Evolutionary conservation across 2,113 vertebrate genomes (phyloP), one percentile per base, ranked within the genome.

Genomic region (Mesocricetus auratus): DNA sequence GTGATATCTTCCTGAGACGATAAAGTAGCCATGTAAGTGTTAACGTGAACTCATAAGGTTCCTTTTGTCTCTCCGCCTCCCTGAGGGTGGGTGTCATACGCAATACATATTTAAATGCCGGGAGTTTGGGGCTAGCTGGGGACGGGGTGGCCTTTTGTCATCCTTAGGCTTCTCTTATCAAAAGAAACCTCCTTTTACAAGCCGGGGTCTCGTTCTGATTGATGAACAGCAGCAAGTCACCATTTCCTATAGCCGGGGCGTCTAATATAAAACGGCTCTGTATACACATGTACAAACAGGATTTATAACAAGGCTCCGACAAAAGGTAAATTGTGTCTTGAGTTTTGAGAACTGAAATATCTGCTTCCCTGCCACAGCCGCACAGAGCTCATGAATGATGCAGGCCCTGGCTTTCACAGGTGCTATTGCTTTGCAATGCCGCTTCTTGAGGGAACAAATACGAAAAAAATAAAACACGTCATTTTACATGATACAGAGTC

Each of bases 311-410:
- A 91, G 97, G 97, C 96, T 96, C 93, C 79, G 90, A 95, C 97
- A 95, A 97, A 97, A 98, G 96, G 96, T 98, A 98, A 98, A 98
- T 98, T 98, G 97, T 98, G 95, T 85, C 95, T 98, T 97, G 95
- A 98, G 98, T 98, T 98, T 97, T 96, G 94, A 97, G 91, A 98
- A 97, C 96, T 97, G 97, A 98, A 98, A 98, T 98, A 98, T 97
- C 98, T 98, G 88, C 94, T 97, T 98, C 96, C 94, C 97, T 97
- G 95, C 81, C 96, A 98, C 94, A n/a, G 90, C 95, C 92, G 82
- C 78, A 53, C 95, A 97, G 97, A 97, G 91, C 93, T 92, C 87
- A 68, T 98, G 97, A 98, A 98, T 98, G 98, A 98, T 98, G 96
- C 95, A 87, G 94, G 96, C 95, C 89, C 97, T 93, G 95, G 75